Percentiles rank a stretch among this genome's conserved stretches.
Conservation (phyloP, 2,888 invertebrate genomes). For the Agrotis puta region DNA sequence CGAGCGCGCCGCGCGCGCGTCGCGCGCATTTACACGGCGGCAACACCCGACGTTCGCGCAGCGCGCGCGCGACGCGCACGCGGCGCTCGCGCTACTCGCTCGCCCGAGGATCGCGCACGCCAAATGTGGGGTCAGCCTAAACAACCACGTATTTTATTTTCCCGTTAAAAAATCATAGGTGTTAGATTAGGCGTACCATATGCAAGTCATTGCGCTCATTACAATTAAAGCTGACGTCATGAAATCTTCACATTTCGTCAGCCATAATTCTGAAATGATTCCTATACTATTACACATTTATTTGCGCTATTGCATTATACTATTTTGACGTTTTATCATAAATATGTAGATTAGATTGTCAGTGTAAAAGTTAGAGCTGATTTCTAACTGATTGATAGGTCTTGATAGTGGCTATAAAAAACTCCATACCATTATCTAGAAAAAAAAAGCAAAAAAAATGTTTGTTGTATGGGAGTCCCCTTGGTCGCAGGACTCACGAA, state of each 20-base stretch:
- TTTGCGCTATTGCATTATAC: slow-evolving; percentile 3
- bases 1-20: too few relatives aligned
- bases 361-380: not conserved
- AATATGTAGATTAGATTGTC: not conserved
- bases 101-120: too few relatives aligned
- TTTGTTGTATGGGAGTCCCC: too few relatives aligned
- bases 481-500: too few relatives aligned
- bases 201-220: slow-evolving; percentile 39
- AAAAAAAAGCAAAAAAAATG: too few relatives aligned
- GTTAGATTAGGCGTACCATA: slow-evolving; percentile 10
- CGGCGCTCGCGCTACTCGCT: too few relatives aligned
- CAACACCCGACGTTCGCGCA: too few relatives aligned
- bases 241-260: slow-evolving; percentile 14
- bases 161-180: not conserved
- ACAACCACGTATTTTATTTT: not conserved
- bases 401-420: not conserved
- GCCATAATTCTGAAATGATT: slow-evolving; percentile 3
- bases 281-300: slow-evolving; percentile 11
- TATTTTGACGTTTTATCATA: slow-evolving; percentile 11
- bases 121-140: too few relatives aligned
- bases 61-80: too few relatives aligned
- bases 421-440: too few relatives aligned
- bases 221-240: slow-evolving; percentile 24
- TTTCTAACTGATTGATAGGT: not conserved
- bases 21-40: too few relatives aligned